Evolutionary conservation across 2,888 invertebrate species (phyloP).

Genomic region (Choreutis nemorana): DNA sequence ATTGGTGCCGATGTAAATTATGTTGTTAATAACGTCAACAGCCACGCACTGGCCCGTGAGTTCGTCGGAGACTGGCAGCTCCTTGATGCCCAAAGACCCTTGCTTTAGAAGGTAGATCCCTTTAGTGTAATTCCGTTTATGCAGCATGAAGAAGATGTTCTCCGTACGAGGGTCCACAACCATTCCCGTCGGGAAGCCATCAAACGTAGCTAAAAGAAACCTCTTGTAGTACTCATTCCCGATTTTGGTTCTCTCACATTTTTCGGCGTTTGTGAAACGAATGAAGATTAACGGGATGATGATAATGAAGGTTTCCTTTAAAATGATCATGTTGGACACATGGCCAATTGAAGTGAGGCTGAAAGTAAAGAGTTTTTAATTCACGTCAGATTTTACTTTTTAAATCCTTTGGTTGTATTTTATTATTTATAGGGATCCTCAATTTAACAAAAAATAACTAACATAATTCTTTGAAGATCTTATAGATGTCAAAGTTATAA

Average conservation of each 20-base stretch:
- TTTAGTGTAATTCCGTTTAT: conserved; percentile 52
- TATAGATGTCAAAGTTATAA: no score
- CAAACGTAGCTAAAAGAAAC: conserved; percentile 44
- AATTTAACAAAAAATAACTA: no score
- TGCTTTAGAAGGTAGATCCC: conserved; percentile 46
- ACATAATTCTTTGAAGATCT: no score
- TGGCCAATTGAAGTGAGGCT: conserved; percentile 21
- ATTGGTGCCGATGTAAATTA: conserved; percentile 49
- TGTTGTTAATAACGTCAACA: conserved; percentile 28
- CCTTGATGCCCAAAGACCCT: conserved; percentile 45
- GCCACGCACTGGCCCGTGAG: conserved; percentile 45
- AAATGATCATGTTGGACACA: conserved; percentile 24
- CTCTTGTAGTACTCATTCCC: conserved; percentile 46
- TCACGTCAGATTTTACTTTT: no score
- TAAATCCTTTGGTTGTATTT: no score
- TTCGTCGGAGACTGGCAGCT: conserved; percentile 43
- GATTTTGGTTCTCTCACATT: conserved; percentile 47
- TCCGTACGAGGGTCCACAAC: conserved; percentile 45
- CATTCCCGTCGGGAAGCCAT: conserved; percentile 48
- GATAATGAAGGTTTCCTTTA: conserved; percentile 14
- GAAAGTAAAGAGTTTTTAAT: conserved; percentile 4
- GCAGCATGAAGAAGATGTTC: conserved; percentile 47
- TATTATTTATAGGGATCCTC: no score
- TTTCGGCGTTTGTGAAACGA: conserved; percentile 28
- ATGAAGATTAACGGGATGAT: conserved; percentile 18